Evolutionary conservation across 2,888 invertebrate species (phyloP).

Genomic region (Heliconius ethilla): DNA sequence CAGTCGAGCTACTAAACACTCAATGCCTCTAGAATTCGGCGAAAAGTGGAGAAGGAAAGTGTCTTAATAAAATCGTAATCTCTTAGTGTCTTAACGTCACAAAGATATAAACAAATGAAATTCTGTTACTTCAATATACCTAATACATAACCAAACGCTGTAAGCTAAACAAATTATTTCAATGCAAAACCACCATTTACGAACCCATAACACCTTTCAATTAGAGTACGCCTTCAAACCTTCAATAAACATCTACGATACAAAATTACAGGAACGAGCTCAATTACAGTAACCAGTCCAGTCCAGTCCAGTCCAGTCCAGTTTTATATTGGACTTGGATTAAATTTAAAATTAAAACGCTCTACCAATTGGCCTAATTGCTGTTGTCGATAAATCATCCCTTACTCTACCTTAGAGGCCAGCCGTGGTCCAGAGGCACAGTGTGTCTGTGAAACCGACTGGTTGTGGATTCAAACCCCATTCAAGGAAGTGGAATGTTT

Average conservation of each 20-base stretch:
- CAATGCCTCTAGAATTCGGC: no score
- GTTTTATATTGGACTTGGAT: slow-evolving; percentile 65
- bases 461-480: no score
- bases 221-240: slow-evolving; percentile 53
- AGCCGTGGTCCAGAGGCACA: no score
- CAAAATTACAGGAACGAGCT: slow-evolving; percentile 55
- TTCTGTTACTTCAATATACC: background rate
- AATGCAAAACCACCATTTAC: background rate
- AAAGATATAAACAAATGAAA: no score
- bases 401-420: slow-evolving; percentile 23
- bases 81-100: no score
- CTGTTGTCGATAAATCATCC: slow-evolving; percentile 73
- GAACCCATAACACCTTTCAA: slow-evolving; percentile 11
- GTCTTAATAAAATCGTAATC: no score
- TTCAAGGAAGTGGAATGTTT: no score
- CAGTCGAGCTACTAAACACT: no score
- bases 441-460: no score
- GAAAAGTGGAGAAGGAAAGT: no score
- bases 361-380: slow-evolving; percentile 68
- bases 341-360: slow-evolving; percentile 72
- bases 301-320: slow-evolving; percentile 21
- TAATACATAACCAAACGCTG: background rate
- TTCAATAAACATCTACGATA: slow-evolving; percentile 55
- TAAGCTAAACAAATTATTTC: slow-evolving; percentile 1
- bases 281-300: slow-evolving; percentile 56